These are phyloP conservation scores for Apostichopus japonicus DNA, from an alignment of 35 echinoderm and acorn worm species.

Conservation along the genomic window DNA sequence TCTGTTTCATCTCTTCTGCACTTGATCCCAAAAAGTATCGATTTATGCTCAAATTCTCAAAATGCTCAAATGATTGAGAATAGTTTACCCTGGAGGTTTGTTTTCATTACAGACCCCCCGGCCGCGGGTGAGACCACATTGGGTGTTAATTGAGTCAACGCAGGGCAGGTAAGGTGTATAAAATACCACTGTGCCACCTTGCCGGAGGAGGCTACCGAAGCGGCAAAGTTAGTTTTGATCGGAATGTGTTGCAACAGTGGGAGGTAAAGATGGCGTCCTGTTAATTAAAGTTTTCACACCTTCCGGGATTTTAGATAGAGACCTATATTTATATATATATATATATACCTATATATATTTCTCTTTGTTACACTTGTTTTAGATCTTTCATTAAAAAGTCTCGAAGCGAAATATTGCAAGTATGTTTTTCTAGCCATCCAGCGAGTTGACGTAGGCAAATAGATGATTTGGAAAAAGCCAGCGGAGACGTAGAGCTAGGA, in stretches of 20 bases:
- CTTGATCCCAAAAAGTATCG: constrained; percentile 50
- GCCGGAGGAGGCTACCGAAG: constrained; percentile 18
- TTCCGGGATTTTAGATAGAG: constrained; percentile 31
- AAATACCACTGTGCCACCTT: constrained; percentile 52
- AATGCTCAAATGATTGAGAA: background rate
- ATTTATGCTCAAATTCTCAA: constrained; percentile 9
- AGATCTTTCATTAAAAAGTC: background rate
- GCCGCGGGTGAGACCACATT: constrained; percentile 47
- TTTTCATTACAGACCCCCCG: constrained; percentile 58
- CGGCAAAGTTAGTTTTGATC: constrained; percentile 1
- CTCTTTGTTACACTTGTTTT: constrained; percentile 58
- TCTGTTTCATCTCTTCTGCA: constrained; percentile 20
- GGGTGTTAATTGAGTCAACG: constrained; percentile 54
- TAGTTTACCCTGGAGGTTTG: constrained; percentile 38
- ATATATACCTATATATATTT: background rate
- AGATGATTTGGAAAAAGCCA: background rate
- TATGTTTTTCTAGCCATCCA: constrained; percentile 54
- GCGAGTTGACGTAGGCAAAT: constrained; percentile 17
- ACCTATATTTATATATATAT: no score
- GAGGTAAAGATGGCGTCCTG: constrained; percentile 35
- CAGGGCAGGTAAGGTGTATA: constrained; percentile 20
- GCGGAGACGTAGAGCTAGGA: constrained; percentile 9
- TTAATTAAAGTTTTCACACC: constrained; percentile 61
- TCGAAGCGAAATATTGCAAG: constrained; percentile 55
- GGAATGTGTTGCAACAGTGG: constrained; percentile 48